These are phyloP conservation scores for Erythrolamprus reginae DNA, from an alignment of 2,113 vertebrate genomes.

Conservation along the genomic window DNA sequence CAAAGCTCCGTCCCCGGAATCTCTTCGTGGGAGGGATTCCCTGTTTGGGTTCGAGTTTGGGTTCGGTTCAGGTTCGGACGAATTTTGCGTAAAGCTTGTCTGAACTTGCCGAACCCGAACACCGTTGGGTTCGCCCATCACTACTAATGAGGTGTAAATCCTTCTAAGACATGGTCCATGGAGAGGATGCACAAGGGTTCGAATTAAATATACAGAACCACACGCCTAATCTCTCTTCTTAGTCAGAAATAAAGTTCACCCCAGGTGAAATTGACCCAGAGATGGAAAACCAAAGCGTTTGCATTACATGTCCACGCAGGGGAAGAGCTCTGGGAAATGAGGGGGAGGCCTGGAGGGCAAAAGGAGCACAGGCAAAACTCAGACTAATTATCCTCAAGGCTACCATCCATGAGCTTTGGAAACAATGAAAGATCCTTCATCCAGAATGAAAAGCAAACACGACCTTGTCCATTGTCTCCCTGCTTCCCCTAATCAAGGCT, in stretches of 20 bases:
- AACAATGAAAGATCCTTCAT: slow-evolving; percentile 64
- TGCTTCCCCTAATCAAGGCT: slow-evolving; percentile 47
- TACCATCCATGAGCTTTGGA: slow-evolving; percentile 45
- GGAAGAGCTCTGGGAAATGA: not conserved
- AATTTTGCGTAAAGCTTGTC: no score
- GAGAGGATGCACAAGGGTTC: not conserved
- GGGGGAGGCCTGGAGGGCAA: not conserved
- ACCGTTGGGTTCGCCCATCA: no score
- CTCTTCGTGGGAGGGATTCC: no score
- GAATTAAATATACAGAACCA: not conserved
- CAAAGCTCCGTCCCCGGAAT: no score
- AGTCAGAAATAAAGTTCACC: not conserved
- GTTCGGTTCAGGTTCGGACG: no score
- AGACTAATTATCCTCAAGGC: slow-evolving; percentile 58
- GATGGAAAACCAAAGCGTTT: slow-evolving; percentile 5
- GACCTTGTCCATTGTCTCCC: slow-evolving; percentile 43
- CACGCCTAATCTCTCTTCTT: not conserved
- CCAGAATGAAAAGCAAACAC: slow-evolving; percentile 64
- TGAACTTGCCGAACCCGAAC: no score
- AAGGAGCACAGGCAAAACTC: slow-evolving; percentile 27
- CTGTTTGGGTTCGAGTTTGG: no score
- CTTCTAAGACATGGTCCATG: not conserved
- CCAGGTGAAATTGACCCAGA: slow-evolving; percentile 9
- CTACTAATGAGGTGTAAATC: not conserved
- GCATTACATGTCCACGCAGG: not conserved